Conservation (phyloP, 2,888 invertebrate genomes). For the Brachynemurus nebulosus region DNA sequence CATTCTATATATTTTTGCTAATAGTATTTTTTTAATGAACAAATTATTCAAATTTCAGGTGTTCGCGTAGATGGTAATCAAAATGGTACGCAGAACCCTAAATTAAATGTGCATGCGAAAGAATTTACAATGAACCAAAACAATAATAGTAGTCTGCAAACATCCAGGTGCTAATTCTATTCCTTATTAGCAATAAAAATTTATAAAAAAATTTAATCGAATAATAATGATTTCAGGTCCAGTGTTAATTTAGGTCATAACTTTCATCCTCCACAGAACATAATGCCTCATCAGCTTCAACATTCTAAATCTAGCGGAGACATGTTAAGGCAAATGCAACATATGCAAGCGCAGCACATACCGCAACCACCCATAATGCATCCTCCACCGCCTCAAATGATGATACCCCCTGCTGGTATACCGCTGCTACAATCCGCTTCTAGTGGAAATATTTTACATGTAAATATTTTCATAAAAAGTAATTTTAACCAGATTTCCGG, state of each 20-base stretch:
- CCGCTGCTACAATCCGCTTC: slow-evolving; percentile 44
- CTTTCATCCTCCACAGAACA: slow-evolving; percentile 24
- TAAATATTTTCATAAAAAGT: too few species aligned
- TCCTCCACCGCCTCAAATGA: slow-evolving; percentile 11
- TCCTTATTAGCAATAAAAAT: too few species aligned
- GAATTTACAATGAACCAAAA: slow-evolving; percentile 71
- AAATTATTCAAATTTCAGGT: slow-evolving; percentile 2
- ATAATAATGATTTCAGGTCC: too few species aligned
- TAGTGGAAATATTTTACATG: slow-evolving; percentile 47
- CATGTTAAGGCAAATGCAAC: slow-evolving; percentile 47
- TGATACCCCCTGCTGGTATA: slow-evolving; percentile 28
- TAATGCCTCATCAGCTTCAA: slow-evolving; percentile 28
- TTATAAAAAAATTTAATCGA: too few species aligned
- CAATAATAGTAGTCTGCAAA: slow-evolving; percentile 30
- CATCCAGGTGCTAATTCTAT: slow-evolving; percentile 26
- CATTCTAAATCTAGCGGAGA: slow-evolving; percentile 45
- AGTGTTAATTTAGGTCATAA: slow-evolving; percentile 22
- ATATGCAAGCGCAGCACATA: slow-evolving; percentile 28
- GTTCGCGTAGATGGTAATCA: slow-evolving; percentile 18
- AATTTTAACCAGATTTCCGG: too few species aligned
- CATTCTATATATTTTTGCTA: too few species aligned
- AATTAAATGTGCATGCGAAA: slow-evolving; percentile 78
- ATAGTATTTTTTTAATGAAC: slow-evolving; percentile 4
- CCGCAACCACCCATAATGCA: neutral
- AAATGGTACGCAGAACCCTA: slow-evolving; percentile 32